phyloP scores from a whole-genome alignment of 2,797 vertebrate genomes.

The Pipistrellus nathusii region DNA sequence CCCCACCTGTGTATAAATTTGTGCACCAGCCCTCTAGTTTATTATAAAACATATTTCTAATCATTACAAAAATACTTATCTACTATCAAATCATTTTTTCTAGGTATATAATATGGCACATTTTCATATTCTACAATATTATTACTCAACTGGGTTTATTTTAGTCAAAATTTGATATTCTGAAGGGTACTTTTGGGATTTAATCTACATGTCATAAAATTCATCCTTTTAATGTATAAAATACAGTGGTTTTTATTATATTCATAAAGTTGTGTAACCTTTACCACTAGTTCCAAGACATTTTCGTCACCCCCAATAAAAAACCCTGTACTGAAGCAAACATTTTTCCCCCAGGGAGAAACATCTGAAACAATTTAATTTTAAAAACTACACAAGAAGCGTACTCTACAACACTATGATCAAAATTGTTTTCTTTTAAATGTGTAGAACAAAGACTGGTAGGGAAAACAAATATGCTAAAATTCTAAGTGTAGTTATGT shows the following conservation, averaged over 20 bases:
- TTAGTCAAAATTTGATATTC: slow-evolving; percentile 13
- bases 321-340: slow-evolving; percentile 26
- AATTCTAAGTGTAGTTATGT: background rate
- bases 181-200: background rate
- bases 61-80: slow-evolving; percentile 46
- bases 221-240: slow-evolving; percentile 4
- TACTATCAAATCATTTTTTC: slow-evolving; percentile 58
- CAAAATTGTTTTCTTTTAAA: slow-evolving; percentile 21
- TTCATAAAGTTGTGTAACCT: slow-evolving; percentile 11
- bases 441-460: background rate
- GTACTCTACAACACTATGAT: background rate
- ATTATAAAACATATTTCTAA: background rate
- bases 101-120: background rate
- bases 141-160: background rate
- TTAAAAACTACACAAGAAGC: slow-evolving; percentile 7
- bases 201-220: slow-evolving; percentile 26
- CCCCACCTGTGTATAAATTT: too few species aligned
- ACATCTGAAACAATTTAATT: slow-evolving; percentile 64
- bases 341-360: slow-evolving; percentile 14
- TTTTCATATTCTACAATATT: slow-evolving; percentile 52
- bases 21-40: background rate
- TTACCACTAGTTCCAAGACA: slow-evolving; percentile 39
- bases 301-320: slow-evolving; percentile 43
- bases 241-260: slow-evolving; percentile 37
- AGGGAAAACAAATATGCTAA: slow-evolving; percentile 45